Conservation (phyloP, 2,888 invertebrate genomes). For the Drosophila recens region DNA sequence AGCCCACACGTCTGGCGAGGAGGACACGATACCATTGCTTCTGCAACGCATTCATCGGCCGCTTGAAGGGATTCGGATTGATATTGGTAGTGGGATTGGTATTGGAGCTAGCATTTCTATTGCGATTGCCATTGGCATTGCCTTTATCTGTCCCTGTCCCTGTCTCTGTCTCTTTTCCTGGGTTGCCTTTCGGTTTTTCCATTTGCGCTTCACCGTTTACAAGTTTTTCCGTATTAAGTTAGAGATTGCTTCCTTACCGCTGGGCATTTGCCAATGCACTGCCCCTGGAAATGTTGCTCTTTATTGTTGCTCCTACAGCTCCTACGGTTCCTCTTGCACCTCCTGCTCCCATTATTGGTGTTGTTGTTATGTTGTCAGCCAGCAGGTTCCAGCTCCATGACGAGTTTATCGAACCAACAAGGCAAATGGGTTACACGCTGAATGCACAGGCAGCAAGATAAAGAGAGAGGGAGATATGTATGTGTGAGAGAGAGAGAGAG, state of each 20-base stretch:
- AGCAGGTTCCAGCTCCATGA: slow-evolving; percentile 54
- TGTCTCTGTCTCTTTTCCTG: not conserved
- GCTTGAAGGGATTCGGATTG: slow-evolving; percentile 83
- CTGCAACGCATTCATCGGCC: slow-evolving; percentile 84
- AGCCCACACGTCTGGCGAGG: slow-evolving; percentile 82
- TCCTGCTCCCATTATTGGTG: slow-evolving; percentile 21
- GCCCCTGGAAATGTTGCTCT: slow-evolving; percentile 29
- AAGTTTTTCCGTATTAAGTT: slow-evolving; percentile 73
- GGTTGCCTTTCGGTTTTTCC: slow-evolving; percentile 51
- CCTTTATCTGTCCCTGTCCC: slow-evolving; percentile 12
- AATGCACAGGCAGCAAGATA: not conserved
- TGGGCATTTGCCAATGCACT: slow-evolving; percentile 68
- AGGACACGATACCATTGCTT: slow-evolving; percentile 84
- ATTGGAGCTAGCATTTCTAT: slow-evolving; percentile 5
- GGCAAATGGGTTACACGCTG: slow-evolving; percentile 60
- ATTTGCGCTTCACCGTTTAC: slow-evolving; percentile 57
- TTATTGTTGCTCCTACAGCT: slow-evolving; percentile 7
- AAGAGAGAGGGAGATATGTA: too few relatives aligned
- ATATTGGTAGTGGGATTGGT: slow-evolving; percentile 16
- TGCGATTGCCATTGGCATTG: slow-evolving; percentile 11
- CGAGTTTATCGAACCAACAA: slow-evolving; percentile 79
- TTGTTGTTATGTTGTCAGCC: slow-evolving; percentile 53
- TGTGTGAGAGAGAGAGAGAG: not conserved
- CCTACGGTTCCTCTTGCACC: not conserved
- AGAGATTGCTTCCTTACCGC: slow-evolving; percentile 74